phyloP scores from a whole-genome alignment of 2,888 invertebrate genomes.

The Myathropa florea region DNA sequence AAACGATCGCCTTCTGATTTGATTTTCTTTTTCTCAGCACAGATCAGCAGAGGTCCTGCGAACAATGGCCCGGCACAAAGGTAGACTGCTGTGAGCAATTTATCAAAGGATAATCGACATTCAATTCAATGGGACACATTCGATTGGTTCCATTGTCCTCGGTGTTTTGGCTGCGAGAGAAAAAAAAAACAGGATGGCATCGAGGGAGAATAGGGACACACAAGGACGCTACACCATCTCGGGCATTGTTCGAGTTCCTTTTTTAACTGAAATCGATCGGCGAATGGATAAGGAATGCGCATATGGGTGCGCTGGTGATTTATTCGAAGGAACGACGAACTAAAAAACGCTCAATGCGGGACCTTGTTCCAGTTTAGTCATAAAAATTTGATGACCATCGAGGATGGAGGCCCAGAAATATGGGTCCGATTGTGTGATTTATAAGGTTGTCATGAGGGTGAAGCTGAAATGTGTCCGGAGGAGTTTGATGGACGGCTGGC shows the following conservation, averaged over 20 bases:
- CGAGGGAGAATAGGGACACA: conserved; percentile 4
- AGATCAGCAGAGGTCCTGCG: conserved; percentile 39
- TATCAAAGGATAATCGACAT: conserved; percentile 67
- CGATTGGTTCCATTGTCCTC: conserved; percentile 41
- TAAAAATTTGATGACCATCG: conserved; percentile 53
- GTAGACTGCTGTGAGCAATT: conserved; percentile 59
- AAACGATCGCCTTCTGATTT: conserved; percentile 65
- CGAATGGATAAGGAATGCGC: conserved; percentile 32
- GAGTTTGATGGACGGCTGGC: neutral
- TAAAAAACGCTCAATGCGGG: conserved; percentile 25
- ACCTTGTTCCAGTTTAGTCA: conserved; percentile 57
- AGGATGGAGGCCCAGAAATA: neutral
- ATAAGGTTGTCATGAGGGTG: neutral
- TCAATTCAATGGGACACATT: conserved; percentile 52
- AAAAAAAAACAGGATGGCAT: neutral
- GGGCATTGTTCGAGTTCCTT: conserved; percentile 31
- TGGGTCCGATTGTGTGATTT: neutral
- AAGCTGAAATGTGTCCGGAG: neutral
- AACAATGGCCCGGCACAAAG: conserved; percentile 49
- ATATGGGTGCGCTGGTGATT: conserved; percentile 37
- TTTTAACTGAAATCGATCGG: conserved; percentile 34
- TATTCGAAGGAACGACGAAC: conserved; percentile 14
- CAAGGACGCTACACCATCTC: conserved; percentile 23
- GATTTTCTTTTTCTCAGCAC: neutral
- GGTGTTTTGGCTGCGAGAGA: neutral